A percentile compares a stretch with the other conserved stretches of the same genome.
Evolutionary conservation across 2,888 invertebrate genomes (phyloP).

Genomic region (Neoaliturus tenellus): DNA sequence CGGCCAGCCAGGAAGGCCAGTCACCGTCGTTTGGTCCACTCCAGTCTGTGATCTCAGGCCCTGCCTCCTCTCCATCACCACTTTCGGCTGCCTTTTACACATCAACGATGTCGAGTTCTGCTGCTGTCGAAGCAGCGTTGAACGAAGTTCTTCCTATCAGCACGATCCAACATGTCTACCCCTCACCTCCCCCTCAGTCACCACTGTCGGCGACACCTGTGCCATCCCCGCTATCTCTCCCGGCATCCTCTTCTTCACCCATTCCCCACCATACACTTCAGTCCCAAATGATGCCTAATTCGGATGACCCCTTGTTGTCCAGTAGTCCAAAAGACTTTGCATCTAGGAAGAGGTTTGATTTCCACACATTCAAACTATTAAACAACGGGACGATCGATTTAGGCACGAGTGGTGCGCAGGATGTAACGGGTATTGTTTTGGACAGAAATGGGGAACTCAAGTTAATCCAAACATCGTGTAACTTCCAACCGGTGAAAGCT

Average conservation of each 20-base stretch:
- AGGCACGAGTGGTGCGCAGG: constrained; percentile 73
- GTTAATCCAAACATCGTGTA: constrained; percentile 74
- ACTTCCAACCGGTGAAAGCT: constrained; percentile 63
- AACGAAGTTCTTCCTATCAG: constrained; percentile 84
- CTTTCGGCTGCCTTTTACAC: constrained; percentile 90
- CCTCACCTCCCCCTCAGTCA: constrained; percentile 71
- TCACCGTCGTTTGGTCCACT: constrained; percentile 75
- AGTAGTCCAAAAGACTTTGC: constrained; percentile 89
- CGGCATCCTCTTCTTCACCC: constrained; percentile 71
- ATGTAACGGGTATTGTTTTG: constrained; percentile 77
- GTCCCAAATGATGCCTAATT: constrained; percentile 91
- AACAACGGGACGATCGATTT: constrained; percentile 76
- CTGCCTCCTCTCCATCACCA: constrained; percentile 84
- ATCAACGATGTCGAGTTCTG: constrained; percentile 89
- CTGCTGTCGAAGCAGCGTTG: constrained; percentile 90
- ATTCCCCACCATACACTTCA: constrained; percentile 77
- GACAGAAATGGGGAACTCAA: constrained; percentile 79
- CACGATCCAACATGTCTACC: constrained; percentile 71
- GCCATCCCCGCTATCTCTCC: constrained; percentile 77
- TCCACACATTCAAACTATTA: constrained; percentile 76
- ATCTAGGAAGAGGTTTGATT: constrained; percentile 76
- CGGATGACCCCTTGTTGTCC: constrained; percentile 89
- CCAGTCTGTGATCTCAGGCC: constrained; percentile 74
- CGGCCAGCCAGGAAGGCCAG: constrained; percentile 90
- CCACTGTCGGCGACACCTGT: constrained; percentile 77